These are phyloP conservation scores for Pongo pygmaeus DNA, from an alignment of 2,113 vertebrate species.

Conservation along the genomic window DNA sequence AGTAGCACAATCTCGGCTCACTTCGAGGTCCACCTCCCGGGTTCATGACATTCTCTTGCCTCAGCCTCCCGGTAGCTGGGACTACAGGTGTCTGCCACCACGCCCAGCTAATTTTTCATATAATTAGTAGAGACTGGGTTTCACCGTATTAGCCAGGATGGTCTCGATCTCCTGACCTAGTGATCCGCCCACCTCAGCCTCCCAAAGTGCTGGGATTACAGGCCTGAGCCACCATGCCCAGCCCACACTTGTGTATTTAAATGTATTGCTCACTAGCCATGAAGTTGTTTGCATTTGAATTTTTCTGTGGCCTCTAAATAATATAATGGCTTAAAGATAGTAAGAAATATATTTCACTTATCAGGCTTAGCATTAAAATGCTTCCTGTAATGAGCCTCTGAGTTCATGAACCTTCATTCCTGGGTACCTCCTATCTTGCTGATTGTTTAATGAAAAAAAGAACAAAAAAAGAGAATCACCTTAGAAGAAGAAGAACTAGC, in stretches of 20 bases:
- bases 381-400: neutral
- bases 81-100: too few relatives aligned
- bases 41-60: too few relatives aligned
- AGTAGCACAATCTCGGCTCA: too few relatives aligned
- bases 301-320: neutral
- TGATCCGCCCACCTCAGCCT: too few relatives aligned
- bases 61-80: too few relatives aligned
- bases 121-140: too few relatives aligned
- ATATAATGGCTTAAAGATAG: neutral
- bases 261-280: neutral
- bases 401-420: neutral
- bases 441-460: neutral
- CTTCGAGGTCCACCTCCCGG: too few relatives aligned
- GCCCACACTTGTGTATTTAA: neutral
- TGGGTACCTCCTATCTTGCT: neutral
- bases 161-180: too few relatives aligned
- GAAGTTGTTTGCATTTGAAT: neutral
- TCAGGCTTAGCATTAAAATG: neutral
- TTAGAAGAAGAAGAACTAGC: neutral
- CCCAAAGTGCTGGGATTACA: too few relatives aligned
- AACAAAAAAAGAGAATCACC: neutral
- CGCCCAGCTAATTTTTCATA: too few relatives aligned
- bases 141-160: too few relatives aligned
- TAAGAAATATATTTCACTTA: neutral
- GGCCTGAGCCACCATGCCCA: too few relatives aligned